phyloP scores from a whole-genome alignment of 2,888 invertebrate species.

The Apodemia duryi region DNA sequence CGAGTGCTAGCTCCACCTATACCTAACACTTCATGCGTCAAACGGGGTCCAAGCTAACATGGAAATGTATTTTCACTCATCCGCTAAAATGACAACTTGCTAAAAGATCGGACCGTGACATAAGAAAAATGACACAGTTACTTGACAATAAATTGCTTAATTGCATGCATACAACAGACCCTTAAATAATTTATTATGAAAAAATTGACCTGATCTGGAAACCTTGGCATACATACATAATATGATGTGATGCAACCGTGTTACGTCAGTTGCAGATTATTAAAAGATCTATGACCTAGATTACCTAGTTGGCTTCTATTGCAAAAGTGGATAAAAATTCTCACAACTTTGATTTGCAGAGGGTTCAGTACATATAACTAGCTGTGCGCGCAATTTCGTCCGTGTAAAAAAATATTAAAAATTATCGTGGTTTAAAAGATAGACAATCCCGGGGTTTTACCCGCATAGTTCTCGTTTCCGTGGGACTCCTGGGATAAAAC shows the following conservation, averaged over 20 bases:
- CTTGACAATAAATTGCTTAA: constrained; percentile 1
- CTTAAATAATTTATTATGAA: constrained; percentile 32
- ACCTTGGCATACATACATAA: constrained; percentile 42
- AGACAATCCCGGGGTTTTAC: too few relatives aligned
- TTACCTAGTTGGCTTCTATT: constrained; percentile 26
- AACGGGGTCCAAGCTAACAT: too few relatives aligned
- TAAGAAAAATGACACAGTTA: background rate
- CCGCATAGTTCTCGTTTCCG: too few relatives aligned
- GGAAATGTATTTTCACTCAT: too few relatives aligned
- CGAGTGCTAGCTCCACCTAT: too few relatives aligned
- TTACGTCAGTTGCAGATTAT: constrained; percentile 38
- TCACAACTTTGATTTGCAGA: background rate
- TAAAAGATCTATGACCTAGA: constrained; percentile 39
- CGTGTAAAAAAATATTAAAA: too few relatives aligned
- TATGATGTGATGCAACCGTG: constrained; percentile 37
- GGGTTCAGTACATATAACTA: too few relatives aligned
- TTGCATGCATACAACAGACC: constrained; percentile 16
- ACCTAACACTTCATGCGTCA: too few relatives aligned
- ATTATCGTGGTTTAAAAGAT: too few relatives aligned
- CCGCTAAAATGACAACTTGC: too few relatives aligned
- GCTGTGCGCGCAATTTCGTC: too few relatives aligned
- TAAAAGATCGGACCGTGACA: constrained; percentile 1
- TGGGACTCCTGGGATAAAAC: too few relatives aligned
- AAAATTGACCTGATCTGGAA: constrained; percentile 39
- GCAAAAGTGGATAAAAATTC: constrained; percentile 18